A percentile compares a stretch with the other conserved stretches of the same genome.
These are phyloP conservation scores for Pseudopodoces humilis DNA, from an alignment of 2,113 vertebrate genomes.

Conservation along the genomic window DNA sequence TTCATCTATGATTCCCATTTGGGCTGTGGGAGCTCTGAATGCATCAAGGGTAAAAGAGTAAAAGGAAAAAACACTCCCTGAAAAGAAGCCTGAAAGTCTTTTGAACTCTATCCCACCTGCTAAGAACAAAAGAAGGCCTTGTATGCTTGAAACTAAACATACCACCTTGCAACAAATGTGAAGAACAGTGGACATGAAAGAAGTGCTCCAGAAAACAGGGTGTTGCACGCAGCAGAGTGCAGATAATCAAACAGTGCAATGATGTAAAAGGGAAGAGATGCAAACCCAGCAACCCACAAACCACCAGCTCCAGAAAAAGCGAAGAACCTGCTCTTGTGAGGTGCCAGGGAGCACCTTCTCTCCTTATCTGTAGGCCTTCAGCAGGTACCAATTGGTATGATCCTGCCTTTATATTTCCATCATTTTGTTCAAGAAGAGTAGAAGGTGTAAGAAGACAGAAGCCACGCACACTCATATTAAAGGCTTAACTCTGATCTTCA, in stretches of 20 bases:
- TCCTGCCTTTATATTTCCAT: neutral
- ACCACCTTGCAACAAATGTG: neutral
- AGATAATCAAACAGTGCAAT: neutral
- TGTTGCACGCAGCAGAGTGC: fast-evolving
- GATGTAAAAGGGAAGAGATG: neutral
- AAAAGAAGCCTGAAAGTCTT: neutral
- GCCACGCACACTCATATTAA: fast-evolving
- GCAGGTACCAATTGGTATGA: neutral
- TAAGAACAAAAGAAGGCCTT: neutral
- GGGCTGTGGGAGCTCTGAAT: neutral
- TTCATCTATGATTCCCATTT: neutral
- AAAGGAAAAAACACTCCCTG: neutral
- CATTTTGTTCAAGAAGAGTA: neutral
- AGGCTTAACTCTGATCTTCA: neutral
- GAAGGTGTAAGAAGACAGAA: neutral
- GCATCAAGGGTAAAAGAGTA: neutral
- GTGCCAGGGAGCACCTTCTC: neutral
- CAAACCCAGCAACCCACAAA: neutral
- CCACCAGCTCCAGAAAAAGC: neutral
- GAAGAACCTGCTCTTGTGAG: neutral
- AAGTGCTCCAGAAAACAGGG: neutral
- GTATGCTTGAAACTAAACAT: neutral
- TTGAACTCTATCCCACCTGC: neutral
- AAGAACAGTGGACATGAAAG: neutral
- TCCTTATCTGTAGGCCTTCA: neutral